Conservation (phyloP, 30 jellyfish, hydroid and myxozoan genomes). For the Hydractinia echinata region DNA sequence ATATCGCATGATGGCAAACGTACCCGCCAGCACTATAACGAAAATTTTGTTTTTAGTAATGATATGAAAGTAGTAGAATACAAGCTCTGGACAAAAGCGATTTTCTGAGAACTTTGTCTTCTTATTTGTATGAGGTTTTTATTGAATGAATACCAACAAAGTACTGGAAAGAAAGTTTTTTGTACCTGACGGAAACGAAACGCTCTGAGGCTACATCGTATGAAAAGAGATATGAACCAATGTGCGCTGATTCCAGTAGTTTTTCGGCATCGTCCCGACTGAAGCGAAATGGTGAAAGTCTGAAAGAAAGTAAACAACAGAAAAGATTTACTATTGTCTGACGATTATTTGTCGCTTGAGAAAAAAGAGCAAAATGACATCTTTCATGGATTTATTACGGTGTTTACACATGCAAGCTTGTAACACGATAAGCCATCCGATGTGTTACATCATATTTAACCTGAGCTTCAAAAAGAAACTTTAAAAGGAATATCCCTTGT, state of each 20-base stretch:
- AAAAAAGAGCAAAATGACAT: too few species aligned
- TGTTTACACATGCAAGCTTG: too few species aligned
- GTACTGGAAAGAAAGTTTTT: not conserved
- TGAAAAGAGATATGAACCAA: conserved; percentile 47
- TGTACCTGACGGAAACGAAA: conserved; percentile 63
- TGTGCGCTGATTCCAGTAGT: conserved; percentile 37
- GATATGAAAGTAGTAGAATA: not conserved
- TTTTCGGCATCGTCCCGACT: conserved; percentile 65
- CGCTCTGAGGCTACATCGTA: conserved; percentile 57
- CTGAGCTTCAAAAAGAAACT: too few species aligned
- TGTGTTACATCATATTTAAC: too few species aligned
- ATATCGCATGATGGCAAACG: conserved; percentile 70
- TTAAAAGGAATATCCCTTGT: too few species aligned
- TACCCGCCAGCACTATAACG: conserved; percentile 49
- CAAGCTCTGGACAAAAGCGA: not conserved
- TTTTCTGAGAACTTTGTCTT: not conserved
- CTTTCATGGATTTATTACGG: too few species aligned
- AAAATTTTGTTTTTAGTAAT: not conserved
- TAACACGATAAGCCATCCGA: too few species aligned
- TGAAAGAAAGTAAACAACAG: conserved; percentile 4
- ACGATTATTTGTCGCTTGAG: too few species aligned
- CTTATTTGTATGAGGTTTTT: not conserved
- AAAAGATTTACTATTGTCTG: not conserved
- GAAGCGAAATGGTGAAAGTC: conserved; percentile 38
- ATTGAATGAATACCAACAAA: not conserved